These are phyloP conservation scores for Torymus texanus DNA, from an alignment of 2,888 invertebrate species.

Conservation along the genomic window DNA sequence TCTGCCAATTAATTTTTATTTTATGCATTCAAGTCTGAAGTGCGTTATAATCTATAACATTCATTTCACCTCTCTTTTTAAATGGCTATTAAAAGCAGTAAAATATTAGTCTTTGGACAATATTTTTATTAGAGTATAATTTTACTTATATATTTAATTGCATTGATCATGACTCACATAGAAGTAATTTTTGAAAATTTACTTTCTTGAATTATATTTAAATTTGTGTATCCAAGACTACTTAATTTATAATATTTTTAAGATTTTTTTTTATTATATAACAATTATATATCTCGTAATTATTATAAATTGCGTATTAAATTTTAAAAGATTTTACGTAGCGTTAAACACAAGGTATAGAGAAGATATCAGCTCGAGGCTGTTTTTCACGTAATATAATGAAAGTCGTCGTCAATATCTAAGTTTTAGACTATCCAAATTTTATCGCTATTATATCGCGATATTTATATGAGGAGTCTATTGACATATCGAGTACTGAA, in stretches of 20 bases:
- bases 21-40: constrained; percentile 50
- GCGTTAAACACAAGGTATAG: constrained; percentile 58
- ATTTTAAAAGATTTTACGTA: constrained; percentile 21
- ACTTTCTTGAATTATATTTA: background rate
- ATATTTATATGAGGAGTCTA: constrained; percentile 41
- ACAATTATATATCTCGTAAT: background rate
- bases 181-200: background rate
- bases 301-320: constrained; percentile 29
- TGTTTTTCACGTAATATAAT: constrained; percentile 44
- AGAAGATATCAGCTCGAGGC: constrained; percentile 46
- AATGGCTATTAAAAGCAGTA: constrained; percentile 2
- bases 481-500: constrained; percentile 42
- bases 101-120: constrained; percentile 22
- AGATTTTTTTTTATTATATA: constrained; percentile 12
- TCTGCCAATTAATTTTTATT: constrained; percentile 46
- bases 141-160: constrained; percentile 38
- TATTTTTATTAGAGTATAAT: constrained; percentile 29
- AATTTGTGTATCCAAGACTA: constrained; percentile 2
- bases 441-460: constrained; percentile 25
- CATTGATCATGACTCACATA: background rate
- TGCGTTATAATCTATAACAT: constrained; percentile 50
- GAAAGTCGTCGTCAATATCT: constrained; percentile 51
- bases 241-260: constrained; percentile 28
- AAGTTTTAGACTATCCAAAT: constrained; percentile 40
- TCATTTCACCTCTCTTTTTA: constrained; percentile 39